A percentile compares a stretch with the other conserved stretches of the same genome.
These are phyloP conservation scores for Jacana jacana DNA, from an alignment of 2,113 vertebrate species.

Conservation along the genomic window DNA sequence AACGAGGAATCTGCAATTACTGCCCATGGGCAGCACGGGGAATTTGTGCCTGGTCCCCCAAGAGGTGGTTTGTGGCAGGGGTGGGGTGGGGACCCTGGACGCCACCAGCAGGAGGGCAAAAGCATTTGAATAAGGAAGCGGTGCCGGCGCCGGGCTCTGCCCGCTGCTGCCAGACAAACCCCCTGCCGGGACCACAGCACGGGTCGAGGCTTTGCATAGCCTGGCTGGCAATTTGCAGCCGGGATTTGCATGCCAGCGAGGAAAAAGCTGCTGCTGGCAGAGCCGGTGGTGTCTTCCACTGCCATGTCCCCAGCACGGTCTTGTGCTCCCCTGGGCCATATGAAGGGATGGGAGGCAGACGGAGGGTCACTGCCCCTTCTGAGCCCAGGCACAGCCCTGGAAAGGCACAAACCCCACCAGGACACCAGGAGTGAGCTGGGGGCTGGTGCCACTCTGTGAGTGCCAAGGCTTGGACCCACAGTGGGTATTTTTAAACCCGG, in stretches of 20 bases:
- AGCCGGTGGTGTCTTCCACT: accelerated
- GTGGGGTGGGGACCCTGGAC: not conserved
- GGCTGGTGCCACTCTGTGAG: not conserved
- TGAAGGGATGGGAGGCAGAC: not conserved
- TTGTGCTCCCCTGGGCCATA: accelerated
- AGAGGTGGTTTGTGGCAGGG: not conserved
- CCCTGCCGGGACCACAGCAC: accelerated
- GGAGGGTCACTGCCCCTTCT: not conserved
- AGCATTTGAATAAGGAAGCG: not conserved
- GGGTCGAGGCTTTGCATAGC: not conserved
- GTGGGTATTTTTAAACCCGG: constrained; percentile 39
- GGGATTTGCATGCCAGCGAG: not conserved
- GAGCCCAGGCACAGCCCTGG: not conserved
- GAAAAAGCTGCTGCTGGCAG: not conserved
- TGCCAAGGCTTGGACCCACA: not conserved
- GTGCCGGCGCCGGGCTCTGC: accelerated
- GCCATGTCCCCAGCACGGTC: not conserved
- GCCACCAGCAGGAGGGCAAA: accelerated
- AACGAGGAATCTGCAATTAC: not conserved
- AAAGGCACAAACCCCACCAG: not conserved
- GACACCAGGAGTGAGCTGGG: not conserved
- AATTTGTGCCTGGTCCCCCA: not conserved
- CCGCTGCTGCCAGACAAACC: not conserved
- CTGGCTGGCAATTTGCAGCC: too few relatives aligned
- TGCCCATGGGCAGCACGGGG: not conserved